Base-by-base conservation (phyloP, 2,797 vertebrate species). In the Scolopax rusticola region DNA sequence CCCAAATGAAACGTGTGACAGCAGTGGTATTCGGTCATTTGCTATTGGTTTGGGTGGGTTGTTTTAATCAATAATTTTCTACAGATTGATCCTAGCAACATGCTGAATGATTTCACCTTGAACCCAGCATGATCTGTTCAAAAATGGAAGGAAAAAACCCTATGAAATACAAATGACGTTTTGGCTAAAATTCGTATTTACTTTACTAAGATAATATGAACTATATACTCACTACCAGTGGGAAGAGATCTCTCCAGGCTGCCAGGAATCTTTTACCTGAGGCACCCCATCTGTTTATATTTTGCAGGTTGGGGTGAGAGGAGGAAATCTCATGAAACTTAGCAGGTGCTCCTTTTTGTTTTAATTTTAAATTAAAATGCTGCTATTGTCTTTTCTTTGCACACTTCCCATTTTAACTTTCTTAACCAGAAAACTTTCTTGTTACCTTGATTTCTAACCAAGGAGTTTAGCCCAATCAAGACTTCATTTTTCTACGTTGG, bases 261-360 rank as follows among this genome's bases (percentile, higher is more conserved):
- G 93, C 91, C 95, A 95, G 94, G 59, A 95, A 90, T 65, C 63
- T 96, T 89, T 96, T 86, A 96, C 97, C 96, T 95, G 82, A 90
- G 93, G 95, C 82, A 91, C 95, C 91, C 90, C 92, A 97, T 97
- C 95, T 97, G 95, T 96, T 96, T 96, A 28, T 43, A 63, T 97
- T 90, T 90, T 97, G 79, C 56, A 79, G 70, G 67, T 67, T 93
- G 77, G 80, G 84, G 84, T 88, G 84, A 95, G 47, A 74, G 87
- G 69, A 95, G 74, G 95, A 97, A 97, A 97, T 93, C 75, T 90
- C 97, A 97, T 95, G 93, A 95, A 93, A 90, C 33, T 74, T 51
- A 84, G 89, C 97, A 98, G 97, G 96, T 97, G 94, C 82, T 97
- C 24, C 53, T 73, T 93, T 70, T 16, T 59, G 36, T 53, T 53